Evolutionary conservation across 2,888 invertebrate species (phyloP).

Genomic region (Ennomos quercinarius): DNA sequence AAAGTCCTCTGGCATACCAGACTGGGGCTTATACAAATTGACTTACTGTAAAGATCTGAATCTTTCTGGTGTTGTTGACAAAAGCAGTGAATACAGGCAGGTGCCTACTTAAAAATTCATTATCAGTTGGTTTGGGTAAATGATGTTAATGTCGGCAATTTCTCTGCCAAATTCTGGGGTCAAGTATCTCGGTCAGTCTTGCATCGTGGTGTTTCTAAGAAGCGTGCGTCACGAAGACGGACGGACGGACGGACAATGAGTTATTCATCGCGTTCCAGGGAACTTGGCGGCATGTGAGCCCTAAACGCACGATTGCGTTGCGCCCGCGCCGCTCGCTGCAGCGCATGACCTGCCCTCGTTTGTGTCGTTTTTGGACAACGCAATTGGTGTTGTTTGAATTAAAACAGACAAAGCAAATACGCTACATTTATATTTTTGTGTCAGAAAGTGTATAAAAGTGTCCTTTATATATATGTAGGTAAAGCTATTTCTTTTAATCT

Average conservation of each 20-base stretch:
- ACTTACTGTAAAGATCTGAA: slow-evolving; percentile 11
- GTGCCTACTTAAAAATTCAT: slow-evolving; percentile 2
- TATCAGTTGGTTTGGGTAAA: slow-evolving; percentile 9
- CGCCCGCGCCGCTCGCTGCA: slow-evolving; percentile 56
- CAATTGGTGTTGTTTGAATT: slow-evolving; percentile 26
- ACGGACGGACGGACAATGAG: slow-evolving; percentile 82
- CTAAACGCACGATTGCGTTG: slow-evolving; percentile 80
- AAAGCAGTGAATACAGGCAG: slow-evolving; percentile 1
- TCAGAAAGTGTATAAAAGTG: neutral
- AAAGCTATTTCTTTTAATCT: too few relatives aligned
- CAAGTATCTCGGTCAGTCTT: slow-evolving; percentile 76
- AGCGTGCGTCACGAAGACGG: slow-evolving; percentile 78
- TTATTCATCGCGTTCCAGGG: slow-evolving; percentile 84
- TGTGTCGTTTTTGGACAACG: slow-evolving; percentile 58
- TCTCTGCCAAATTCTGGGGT: slow-evolving; percentile 68
- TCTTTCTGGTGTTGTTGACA: slow-evolving; percentile 8
- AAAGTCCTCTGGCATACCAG: slow-evolving; percentile 20
- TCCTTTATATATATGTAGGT: too few relatives aligned
- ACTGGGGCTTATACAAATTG: slow-evolving; percentile 18
- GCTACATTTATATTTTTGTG: neutral
- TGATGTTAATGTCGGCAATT: slow-evolving; percentile 37
- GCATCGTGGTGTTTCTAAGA: slow-evolving; percentile 72
- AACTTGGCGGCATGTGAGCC: slow-evolving; percentile 77
- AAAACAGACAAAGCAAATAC: slow-evolving; percentile 27
- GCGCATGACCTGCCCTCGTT: slow-evolving; percentile 72